A percentile compares a stretch with the other conserved stretches of the same genome.
phyloP scores from a whole-genome alignment of 2,113 vertebrate species.

The Corythornis madagascariensis region DNA sequence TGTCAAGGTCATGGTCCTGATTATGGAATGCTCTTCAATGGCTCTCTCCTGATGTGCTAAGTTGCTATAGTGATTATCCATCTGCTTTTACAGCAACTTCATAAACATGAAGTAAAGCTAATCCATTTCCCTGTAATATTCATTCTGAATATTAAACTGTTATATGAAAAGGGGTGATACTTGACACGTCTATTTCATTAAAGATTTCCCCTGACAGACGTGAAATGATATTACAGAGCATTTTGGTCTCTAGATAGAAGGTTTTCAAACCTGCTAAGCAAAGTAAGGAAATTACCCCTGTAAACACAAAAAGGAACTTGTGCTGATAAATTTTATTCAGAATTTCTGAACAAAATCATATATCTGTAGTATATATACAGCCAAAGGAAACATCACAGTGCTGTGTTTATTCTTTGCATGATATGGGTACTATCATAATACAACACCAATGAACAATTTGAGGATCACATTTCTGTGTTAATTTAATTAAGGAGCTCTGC shows the following conservation, averaged over 20 bases:
- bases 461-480: not conserved
- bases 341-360: not conserved
- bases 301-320: not conserved
- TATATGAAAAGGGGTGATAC: constrained; percentile 10
- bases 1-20: constrained; percentile 37
- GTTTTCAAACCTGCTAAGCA: not conserved
- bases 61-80: constrained; percentile 67
- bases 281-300: not conserved
- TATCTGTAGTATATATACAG: not conserved
- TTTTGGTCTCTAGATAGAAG: not conserved
- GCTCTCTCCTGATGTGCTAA: constrained; percentile 29
- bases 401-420: not conserved
- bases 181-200: constrained; percentile 21
- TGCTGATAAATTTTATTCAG: not conserved
- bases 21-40: constrained; percentile 53
- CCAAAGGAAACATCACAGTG: not conserved
- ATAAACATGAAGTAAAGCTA: constrained; percentile 55
- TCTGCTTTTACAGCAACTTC: constrained; percentile 57
- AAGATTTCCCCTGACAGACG: constrained; percentile 4
- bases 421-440: not conserved
- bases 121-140: constrained; percentile 48
- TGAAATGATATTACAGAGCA: not conserved
- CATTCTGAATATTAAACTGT: constrained; percentile 50
- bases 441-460: not conserved
- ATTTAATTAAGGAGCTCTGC: not conserved